phyloP scores from a whole-genome alignment of 2,113 vertebrate genomes.

The Phasianus colchicus region DNA sequence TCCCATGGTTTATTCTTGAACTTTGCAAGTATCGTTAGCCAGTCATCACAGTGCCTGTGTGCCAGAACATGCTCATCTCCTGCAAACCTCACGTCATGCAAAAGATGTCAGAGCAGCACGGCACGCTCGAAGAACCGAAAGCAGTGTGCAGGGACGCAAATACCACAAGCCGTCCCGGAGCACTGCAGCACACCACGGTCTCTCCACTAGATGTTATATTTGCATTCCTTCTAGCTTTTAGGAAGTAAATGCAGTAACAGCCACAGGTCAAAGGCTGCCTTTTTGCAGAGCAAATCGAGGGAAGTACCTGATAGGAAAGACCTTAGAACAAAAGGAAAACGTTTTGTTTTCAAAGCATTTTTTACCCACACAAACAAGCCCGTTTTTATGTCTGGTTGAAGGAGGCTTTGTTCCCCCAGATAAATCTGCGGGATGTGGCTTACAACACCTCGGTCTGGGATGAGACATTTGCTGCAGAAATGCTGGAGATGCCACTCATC shows the following conservation, averaged over 20 bases:
- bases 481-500: neutral
- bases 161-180: neutral
- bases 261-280: neutral
- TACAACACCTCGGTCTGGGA: accelerated
- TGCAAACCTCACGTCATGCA: constrained; percentile 24
- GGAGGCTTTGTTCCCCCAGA: neutral
- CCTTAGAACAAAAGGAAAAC: neutral
- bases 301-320: neutral
- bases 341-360: neutral
- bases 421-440: neutral
- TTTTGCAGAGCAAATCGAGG: neutral
- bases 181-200: neutral
- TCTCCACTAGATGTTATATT: neutral
- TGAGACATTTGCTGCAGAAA: neutral
- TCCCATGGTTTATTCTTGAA: constrained; percentile 63
- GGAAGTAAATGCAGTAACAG: neutral
- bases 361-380: neutral
- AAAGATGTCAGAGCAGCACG: constrained; percentile 40
- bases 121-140: neutral
- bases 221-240: neutral
- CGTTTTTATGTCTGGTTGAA: neutral
- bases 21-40: constrained; percentile 47
- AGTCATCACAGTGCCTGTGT: constrained; percentile 7
- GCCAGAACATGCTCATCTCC: constrained; percentile 41
- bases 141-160: neutral